phyloP scores from a whole-genome alignment of 2,797 vertebrate species.

The Chaunax sp. region DNA sequence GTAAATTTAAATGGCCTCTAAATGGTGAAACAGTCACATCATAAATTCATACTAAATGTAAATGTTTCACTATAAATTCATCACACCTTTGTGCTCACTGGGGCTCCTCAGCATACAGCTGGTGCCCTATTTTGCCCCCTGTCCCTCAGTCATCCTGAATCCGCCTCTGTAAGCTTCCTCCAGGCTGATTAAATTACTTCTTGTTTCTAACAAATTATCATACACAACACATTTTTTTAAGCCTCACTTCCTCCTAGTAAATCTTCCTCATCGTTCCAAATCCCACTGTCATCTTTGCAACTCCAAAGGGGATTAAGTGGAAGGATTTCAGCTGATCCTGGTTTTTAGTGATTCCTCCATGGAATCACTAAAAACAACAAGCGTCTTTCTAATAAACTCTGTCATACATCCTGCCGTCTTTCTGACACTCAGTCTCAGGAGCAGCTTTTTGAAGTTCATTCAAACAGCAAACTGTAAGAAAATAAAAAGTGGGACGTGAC shows the following conservation, averaged over 20 bases:
- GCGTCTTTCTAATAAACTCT: conserved; percentile 31
- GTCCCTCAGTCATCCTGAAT: too few relatives aligned
- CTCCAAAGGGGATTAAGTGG: conserved; percentile 24
- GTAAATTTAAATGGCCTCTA: too few relatives aligned
- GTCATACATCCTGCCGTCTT: conserved; percentile 1
- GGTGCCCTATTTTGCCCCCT: too few relatives aligned
- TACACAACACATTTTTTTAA: conserved; percentile 4
- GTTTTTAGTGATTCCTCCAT: conserved; percentile 8
- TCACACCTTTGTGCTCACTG: too few relatives aligned
- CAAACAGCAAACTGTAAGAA: conserved; percentile 30
- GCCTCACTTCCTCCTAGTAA: not conserved
- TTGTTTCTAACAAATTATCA: not conserved
- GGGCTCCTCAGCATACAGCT: too few relatives aligned
- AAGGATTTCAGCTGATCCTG: conserved; percentile 37
- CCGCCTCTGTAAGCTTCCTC: not conserved
- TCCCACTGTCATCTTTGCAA: conserved; percentile 24
- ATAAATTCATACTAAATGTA: too few relatives aligned
- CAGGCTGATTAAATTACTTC: not conserved
- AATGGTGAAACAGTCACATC: too few relatives aligned
- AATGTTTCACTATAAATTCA: too few relatives aligned
- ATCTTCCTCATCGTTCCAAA: conserved; percentile 13
- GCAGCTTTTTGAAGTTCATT: conserved; percentile 38
- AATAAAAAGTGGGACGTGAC: conserved; percentile 37
- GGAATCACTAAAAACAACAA: conserved; percentile 34
- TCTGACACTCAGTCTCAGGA: conserved; percentile 1